Evolutionary conservation across 2,797 vertebrate genomes (phyloP).

Genomic region (Poecile montanus): DNA sequence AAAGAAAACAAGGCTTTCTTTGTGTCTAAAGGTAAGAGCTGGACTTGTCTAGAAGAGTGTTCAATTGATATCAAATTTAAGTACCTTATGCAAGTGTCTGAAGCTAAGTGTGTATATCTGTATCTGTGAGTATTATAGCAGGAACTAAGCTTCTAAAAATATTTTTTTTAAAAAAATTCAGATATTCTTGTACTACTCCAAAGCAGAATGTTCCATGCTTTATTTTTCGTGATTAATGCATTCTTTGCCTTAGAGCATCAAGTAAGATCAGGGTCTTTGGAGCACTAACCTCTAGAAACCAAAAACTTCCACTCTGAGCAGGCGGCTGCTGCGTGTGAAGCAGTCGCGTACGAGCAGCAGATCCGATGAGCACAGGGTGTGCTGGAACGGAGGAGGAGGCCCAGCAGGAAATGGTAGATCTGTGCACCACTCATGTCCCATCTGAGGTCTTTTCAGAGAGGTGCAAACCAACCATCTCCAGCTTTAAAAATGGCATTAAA

Average conservation of each 20-base stretch:
- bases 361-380: background rate
- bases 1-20: background rate
- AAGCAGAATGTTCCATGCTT: background rate
- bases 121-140: background rate
- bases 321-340: background rate
- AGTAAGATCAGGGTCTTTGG: background rate
- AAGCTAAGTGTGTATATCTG: background rate
- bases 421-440: background rate
- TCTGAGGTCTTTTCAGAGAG: background rate
- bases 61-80: background rate
- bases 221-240: background rate
- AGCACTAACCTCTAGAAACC: background rate
- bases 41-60: background rate
- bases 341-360: accelerated
- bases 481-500: background rate
- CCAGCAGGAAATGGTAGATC: background rate
- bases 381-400: background rate
- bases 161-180: background rate
- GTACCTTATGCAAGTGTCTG: background rate
- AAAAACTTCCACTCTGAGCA: background rate
- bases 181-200: background rate
- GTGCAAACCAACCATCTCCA: background rate
- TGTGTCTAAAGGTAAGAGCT: background rate
- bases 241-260: background rate
- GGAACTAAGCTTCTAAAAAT: background rate